Conservation (phyloP, 2,888 invertebrate genomes). For the Drosophila nigritarsus region DNA sequence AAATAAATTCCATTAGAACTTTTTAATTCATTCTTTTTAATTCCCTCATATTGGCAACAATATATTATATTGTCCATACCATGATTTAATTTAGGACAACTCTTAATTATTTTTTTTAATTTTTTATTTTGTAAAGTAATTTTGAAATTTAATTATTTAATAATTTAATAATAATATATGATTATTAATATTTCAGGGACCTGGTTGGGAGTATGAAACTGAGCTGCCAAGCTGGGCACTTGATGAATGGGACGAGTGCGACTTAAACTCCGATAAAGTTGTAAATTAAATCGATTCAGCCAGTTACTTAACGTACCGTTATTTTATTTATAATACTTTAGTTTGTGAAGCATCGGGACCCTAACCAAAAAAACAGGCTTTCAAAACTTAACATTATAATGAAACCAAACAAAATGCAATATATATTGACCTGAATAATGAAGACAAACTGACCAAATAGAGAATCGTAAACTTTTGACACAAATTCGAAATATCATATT, state of each 20-base stretch:
- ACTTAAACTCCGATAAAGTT: conserved; percentile 47
- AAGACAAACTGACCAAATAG: conserved; percentile 58
- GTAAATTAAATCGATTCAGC: conserved; percentile 27
- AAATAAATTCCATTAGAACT: background rate
- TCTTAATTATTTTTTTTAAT: background rate
- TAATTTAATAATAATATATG: background rate
- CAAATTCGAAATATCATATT: conserved; percentile 49
- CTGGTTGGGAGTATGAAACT: conserved; percentile 97
- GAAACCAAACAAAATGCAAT: conserved; percentile 49
- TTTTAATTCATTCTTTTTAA: too few species aligned
- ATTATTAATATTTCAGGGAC: conserved; percentile 88
- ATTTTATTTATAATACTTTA: conserved; percentile 21
- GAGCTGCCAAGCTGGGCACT: conserved; percentile 96
- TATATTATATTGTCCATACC: background rate
- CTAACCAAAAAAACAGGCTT: conserved; percentile 30
- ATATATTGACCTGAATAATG: conserved; percentile 48
- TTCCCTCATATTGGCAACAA: background rate
- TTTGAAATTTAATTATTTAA: background rate
- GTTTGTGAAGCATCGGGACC: conserved; percentile 21
- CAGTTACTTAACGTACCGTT: conserved; percentile 25
- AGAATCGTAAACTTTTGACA: conserved; percentile 35
- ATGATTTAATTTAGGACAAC: background rate
- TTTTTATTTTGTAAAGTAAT: background rate
- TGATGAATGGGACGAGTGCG: conserved; percentile 47
- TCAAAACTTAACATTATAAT: conserved; percentile 20